Evolutionary conservation across 2,113 vertebrate genomes (phyloP), one percentile per base, ranked within the genome.

Genomic region (Ammodytes dubius): DNA sequence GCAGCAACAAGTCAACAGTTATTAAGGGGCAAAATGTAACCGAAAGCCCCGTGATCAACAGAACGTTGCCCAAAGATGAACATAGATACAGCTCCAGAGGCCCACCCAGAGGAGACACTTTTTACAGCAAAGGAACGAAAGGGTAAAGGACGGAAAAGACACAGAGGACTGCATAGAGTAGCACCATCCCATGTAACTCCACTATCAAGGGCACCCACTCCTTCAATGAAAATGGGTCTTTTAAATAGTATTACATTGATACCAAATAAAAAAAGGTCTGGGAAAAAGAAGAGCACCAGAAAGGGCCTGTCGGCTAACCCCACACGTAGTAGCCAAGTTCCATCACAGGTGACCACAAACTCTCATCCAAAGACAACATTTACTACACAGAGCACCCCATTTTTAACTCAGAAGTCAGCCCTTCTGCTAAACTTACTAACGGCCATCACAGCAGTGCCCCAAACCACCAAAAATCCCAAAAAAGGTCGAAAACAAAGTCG

Each of bases 91-190:
- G 7, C 47, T 59, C 69, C 42, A 75, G 35, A 68, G 71, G 73
- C 2, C 52, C 81, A 75, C 63, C 74, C 14, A 90, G 77, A 82
- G 87, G 71, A 81, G 88, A 91, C 46, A 77, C 74, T 35, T 86
- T 84, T 58, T 27, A 74, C 39, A n/a, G 11, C 64, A 80, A 27
- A 73, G 54, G 47, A 61, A 85, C 5, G 49, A 88, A 88, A 82
- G 7, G 81, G 40, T 8, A 86, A 82, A 65, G 43, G 57, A 67
- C 91, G 88, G 63, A 81, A 79, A 73, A 90, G 12, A 70, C 64
- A 10, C 10, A n/a, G 17, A 14, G 90, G 81, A 76, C 6, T 69
- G 4, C 7, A 64, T 3, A 45, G 10, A 53, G 53, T 14, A 5
- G 42, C 71, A 58, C 52, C 77, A 7, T 61, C 58, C 19, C 46